Base-by-base conservation (phyloP, 2,113 vertebrate species). In the Alethe castanea region DNA sequence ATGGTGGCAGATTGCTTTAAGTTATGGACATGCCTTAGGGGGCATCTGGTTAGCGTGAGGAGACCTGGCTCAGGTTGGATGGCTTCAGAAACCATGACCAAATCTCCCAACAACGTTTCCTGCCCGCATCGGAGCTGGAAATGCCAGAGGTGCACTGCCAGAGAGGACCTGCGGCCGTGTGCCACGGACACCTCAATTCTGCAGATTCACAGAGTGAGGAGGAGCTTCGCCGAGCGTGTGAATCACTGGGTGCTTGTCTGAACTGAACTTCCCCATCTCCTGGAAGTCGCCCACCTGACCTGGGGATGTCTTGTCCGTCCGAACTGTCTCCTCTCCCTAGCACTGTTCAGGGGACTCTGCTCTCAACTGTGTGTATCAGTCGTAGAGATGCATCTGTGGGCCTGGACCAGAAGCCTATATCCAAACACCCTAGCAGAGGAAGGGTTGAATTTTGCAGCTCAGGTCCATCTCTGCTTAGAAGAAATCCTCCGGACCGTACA, bases 391-490 rank as follows among this genome's bases (percentile, higher is more conserved):
- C 89, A 94, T 85, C 95, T 0, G 11, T 95, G 96, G 93, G 93
- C 94, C 94, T 94, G 96, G 94, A 96, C 88, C 95, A 93, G 96
- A 96, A 95, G 93, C 93, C 95, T 96, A 94, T 93, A 94, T 71
- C 90, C 82, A 93, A 95, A 90, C 76, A 69, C 80, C 94, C 61
- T 95, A 90, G 94, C 90, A 95, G 96, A 94, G 95, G 95, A 97
- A 92, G 88, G 94, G 94, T 96, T 95, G 96, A 97, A 97, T 95
- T 96, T 94, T 94, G 66, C 95, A 96, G 90, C 95, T 97, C 95
- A 97, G 96, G 95, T 96, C 95, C 95, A 79, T 96, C 94, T 97
- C 95, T 97, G 86, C 87, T 93, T 82, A 94, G 93, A 96, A 96
- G 95, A 92, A 85, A 86, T 78, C 82, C 95, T 94, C 44, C 9